These are phyloP conservation scores for Chitala chitala DNA, from an alignment of 2,113 vertebrate genomes.

Conservation along the genomic window DNA sequence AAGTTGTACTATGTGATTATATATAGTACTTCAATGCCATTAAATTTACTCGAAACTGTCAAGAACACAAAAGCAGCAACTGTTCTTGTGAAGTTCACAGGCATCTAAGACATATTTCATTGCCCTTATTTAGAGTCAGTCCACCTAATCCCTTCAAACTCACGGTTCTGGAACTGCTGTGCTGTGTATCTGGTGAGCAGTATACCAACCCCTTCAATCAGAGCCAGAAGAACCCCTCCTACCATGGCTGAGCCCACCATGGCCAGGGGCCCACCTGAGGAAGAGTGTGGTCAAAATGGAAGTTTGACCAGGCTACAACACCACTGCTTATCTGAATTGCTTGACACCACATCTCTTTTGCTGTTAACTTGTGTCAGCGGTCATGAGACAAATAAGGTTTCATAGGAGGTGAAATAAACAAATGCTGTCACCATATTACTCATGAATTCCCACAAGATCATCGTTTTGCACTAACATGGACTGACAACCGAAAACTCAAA, in stretches of 20 bases:
- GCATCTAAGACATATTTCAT: neutral
- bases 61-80: neutral
- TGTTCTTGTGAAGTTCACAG: neutral
- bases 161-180: slow-evolving; percentile 81
- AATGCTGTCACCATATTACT: too few species aligned
- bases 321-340: too few species aligned
- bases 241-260: slow-evolving; percentile 88
- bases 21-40: too few species aligned
- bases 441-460: too few species aligned
- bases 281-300: slow-evolving; percentile 5
- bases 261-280: slow-evolving; percentile 76
- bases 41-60: neutral
- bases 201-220: slow-evolving; percentile 82
- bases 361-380: too few species aligned
- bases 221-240: slow-evolving; percentile 77
- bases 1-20: too few species aligned
- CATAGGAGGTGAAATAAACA: too few species aligned
- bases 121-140: neutral
- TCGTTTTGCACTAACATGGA: too few species aligned
- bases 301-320: neutral
- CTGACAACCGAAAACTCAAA: too few species aligned
- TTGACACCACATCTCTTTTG: too few species aligned
- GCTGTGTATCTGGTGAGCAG: slow-evolving; percentile 81
- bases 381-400: too few species aligned
- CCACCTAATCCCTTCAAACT: slow-evolving; percentile 42